phyloP scores from a whole-genome alignment of 92 coral and sea anemone species.

The Parazoanthus swiftii region DNA sequence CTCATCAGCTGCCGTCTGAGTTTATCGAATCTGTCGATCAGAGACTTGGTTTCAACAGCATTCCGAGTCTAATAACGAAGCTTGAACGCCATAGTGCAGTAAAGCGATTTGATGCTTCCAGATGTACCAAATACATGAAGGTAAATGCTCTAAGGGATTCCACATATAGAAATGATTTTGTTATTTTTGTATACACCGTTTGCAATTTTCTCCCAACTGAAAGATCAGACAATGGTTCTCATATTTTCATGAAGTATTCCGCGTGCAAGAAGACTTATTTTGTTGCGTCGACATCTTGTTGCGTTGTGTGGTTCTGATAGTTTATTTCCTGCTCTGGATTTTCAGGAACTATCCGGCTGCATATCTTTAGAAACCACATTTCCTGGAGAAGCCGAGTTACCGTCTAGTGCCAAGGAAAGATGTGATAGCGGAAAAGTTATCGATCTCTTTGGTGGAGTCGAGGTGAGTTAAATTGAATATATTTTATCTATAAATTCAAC shows the following conservation, averaged over 20 bases:
- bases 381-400: conserved; percentile 50
- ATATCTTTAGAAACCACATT: conserved; percentile 32
- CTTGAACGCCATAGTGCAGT: conserved; percentile 66
- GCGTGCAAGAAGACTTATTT: not conserved
- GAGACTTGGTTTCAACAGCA: conserved; percentile 72
- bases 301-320: not conserved
- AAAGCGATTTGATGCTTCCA: conserved; percentile 64
- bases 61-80: conserved; percentile 69
- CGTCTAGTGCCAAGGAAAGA: conserved; percentile 43
- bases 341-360: conserved; percentile 58
- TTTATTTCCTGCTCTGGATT: conserved; percentile 27
- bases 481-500: not conserved
- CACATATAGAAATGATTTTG: too few relatives aligned
- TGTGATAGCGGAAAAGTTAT: conserved; percentile 60
- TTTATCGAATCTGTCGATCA: conserved; percentile 82
- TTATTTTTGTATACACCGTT: not conserved
- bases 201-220: not conserved
- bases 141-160: conserved; percentile 31
- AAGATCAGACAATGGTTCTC: not conserved
- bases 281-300: not conserved
- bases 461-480: conserved; percentile 53
- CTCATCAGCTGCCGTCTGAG: conserved; percentile 65
- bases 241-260: not conserved
- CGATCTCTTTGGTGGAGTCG: conserved; percentile 84
- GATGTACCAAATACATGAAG: conserved; percentile 59